These are phyloP conservation scores for Sphyrna mokarran DNA, from an alignment of 2,113 vertebrate species.

Conservation along the genomic window DNA sequence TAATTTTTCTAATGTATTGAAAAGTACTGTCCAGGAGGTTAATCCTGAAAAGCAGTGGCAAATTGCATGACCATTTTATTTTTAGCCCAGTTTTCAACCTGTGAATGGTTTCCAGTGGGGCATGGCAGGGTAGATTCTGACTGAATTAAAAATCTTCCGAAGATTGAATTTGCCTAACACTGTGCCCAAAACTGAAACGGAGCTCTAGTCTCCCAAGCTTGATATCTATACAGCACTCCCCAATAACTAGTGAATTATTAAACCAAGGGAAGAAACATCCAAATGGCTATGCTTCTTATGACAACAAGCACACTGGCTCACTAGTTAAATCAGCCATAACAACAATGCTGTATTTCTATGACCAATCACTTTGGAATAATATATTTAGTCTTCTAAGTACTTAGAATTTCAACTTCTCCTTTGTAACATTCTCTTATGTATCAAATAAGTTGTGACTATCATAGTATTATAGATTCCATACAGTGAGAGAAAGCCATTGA, in stretches of 20 bases:
- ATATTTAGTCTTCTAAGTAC: neutral
- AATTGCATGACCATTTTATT: neutral
- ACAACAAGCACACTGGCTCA: neutral
- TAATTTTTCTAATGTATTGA: neutral
- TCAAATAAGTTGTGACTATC: neutral
- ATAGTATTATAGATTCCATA: neutral
- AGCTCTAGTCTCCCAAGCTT: neutral
- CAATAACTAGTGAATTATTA: constrained; percentile 2
- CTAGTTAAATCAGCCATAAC: neutral
- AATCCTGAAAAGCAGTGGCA: neutral
- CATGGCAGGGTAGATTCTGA: neutral
- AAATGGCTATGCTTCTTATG: neutral
- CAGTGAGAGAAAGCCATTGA: too few relatives aligned
- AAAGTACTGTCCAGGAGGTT: neutral
- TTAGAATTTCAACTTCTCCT: neutral
- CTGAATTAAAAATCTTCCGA: neutral
- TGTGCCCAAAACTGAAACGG: neutral
- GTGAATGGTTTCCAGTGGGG: neutral
- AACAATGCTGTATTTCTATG: neutral
- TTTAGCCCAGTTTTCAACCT: neutral
- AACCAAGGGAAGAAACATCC: neutral
- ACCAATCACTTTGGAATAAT: neutral
- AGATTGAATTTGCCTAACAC: neutral
- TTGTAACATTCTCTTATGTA: neutral
- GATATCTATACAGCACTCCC: neutral